These are phyloP conservation scores for Gymnoscopelus microlampas DNA, from an alignment of 2,797 vertebrate species.

Conservation along the genomic window DNA sequence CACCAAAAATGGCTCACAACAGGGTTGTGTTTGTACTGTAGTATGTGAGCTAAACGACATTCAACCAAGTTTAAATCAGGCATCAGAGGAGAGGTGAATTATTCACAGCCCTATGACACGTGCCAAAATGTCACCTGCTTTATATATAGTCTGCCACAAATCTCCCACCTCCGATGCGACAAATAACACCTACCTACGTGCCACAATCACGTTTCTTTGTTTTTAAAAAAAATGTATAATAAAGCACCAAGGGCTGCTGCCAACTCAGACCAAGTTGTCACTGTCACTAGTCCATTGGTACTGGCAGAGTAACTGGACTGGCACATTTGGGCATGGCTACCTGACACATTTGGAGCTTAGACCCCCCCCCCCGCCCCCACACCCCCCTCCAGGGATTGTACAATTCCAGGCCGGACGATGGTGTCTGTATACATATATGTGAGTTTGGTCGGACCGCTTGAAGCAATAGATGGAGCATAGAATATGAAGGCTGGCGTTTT, in stretches of 20 bases:
- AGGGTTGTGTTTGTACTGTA: not conserved
- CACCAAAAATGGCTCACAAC: not conserved
- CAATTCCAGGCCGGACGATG: slow-evolving; percentile 26
- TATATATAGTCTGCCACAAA: not conserved
- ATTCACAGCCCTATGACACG: slow-evolving; percentile 45
- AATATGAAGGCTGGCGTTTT: slow-evolving; percentile 17
- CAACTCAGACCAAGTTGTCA: slow-evolving; percentile 45
- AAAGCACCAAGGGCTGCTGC: slow-evolving; percentile 54
- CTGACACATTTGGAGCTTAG: no score
- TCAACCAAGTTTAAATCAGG: slow-evolving; percentile 41
- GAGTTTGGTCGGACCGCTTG: slow-evolving; percentile 4
- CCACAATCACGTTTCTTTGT: slow-evolving; percentile 28
- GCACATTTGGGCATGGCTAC: slow-evolving; percentile 1
- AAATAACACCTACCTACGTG: slow-evolving; percentile 22
- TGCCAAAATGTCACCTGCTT: slow-evolving; percentile 48
- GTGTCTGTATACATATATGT: slow-evolving; percentile 9
- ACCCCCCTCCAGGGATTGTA: slow-evolving; percentile 15
- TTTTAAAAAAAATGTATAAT: not conserved
- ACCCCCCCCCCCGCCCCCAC: no score
- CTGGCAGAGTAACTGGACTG: slow-evolving; percentile 18
- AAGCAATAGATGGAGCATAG: slow-evolving; percentile 40
- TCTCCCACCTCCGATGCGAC: slow-evolving; percentile 5
- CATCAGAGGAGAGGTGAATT: slow-evolving; percentile 44
- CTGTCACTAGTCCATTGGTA: slow-evolving; percentile 39
- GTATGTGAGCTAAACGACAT: slow-evolving; percentile 25